Percentiles rank a stretch among this genome's conserved stretches.
These are phyloP conservation scores for Sebastes trivittatus DNA, from an alignment of 2,797 vertebrate genomes.

Conservation along the genomic window DNA sequence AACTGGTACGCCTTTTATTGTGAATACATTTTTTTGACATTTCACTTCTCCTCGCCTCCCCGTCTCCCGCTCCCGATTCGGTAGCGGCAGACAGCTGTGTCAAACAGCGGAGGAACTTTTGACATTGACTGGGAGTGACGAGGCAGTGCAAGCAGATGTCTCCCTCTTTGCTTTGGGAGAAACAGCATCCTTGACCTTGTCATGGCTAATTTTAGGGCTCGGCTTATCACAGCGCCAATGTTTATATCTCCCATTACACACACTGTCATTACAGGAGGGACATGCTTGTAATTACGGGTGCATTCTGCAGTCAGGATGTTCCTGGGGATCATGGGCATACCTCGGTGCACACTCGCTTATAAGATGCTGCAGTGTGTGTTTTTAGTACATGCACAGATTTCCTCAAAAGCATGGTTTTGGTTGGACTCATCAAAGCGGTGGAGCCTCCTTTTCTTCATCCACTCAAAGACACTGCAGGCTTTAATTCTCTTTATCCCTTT, in stretches of 20 bases:
- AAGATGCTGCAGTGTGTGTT: not conserved
- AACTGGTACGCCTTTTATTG: constrained; percentile 29
- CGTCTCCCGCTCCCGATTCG: constrained; percentile 34
- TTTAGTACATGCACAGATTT: not conserved
- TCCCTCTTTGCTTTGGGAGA: constrained; percentile 76
- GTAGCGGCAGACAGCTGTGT: constrained; percentile 68
- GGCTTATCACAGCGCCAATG: constrained; percentile 74
- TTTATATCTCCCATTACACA: constrained; percentile 82
- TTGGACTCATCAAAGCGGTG: constrained; percentile 7
- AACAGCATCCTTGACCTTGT: constrained; percentile 79
- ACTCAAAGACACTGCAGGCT: constrained; percentile 32
- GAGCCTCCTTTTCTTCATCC: constrained; percentile 25
- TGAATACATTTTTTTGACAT: constrained; percentile 50
- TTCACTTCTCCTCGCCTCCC: constrained; percentile 14
- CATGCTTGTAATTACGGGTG: constrained; percentile 65
- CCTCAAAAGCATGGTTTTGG: constrained; percentile 17
- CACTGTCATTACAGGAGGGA: constrained; percentile 74
- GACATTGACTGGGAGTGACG: constrained; percentile 77
- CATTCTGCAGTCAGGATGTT: constrained; percentile 40
- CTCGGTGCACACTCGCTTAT: not conserved
- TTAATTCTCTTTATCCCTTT: constrained; percentile 28
- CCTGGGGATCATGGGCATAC: constrained; percentile 34
- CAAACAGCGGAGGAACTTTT: constrained; percentile 68
- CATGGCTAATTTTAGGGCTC: constrained; percentile 78
- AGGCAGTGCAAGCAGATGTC: constrained; percentile 76